Evolutionary conservation across 2,113 vertebrate genomes (phyloP).

Genomic region (Limanda limanda): DNA sequence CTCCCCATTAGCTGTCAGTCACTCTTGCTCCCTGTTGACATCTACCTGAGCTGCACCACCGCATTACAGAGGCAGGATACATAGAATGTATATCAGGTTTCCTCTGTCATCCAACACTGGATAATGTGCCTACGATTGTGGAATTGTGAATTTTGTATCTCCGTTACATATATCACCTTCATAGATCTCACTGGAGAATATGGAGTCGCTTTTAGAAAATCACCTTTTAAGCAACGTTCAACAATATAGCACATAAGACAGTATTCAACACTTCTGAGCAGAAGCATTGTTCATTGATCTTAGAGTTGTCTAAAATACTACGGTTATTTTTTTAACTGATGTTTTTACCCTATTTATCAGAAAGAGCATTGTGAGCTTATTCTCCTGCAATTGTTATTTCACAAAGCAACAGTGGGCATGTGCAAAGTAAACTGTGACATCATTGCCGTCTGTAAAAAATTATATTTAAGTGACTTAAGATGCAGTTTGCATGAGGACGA

Average conservation of each 20-base stretch:
- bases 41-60: constrained; percentile 39
- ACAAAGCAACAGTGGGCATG: too few relatives aligned
- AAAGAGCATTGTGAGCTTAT: too few relatives aligned
- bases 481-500: too few relatives aligned
- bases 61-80: constrained; percentile 3
- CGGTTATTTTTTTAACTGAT: too few relatives aligned
- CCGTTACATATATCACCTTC: background rate
- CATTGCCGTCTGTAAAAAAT: too few relatives aligned
- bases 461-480: too few relatives aligned
- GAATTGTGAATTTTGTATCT: background rate
- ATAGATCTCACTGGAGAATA: background rate
- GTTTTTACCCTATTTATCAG: too few relatives aligned
- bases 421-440: too few relatives aligned
- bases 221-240: background rate
- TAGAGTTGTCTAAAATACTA: too few relatives aligned
- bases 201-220: background rate
- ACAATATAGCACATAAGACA: background rate
- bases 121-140: background rate
- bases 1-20: constrained; percentile 69
- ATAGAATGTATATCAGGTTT: background rate
- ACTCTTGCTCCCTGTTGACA: constrained; percentile 51
- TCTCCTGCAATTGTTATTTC: too few relatives aligned
- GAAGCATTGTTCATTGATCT: too few relatives aligned
- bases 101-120: background rate
- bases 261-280: background rate